A percentile compares a stretch with the other conserved stretches of the same genome.
phyloP scores from a whole-genome alignment of 2,888 invertebrate species.

The Cephus spinipes region DNA sequence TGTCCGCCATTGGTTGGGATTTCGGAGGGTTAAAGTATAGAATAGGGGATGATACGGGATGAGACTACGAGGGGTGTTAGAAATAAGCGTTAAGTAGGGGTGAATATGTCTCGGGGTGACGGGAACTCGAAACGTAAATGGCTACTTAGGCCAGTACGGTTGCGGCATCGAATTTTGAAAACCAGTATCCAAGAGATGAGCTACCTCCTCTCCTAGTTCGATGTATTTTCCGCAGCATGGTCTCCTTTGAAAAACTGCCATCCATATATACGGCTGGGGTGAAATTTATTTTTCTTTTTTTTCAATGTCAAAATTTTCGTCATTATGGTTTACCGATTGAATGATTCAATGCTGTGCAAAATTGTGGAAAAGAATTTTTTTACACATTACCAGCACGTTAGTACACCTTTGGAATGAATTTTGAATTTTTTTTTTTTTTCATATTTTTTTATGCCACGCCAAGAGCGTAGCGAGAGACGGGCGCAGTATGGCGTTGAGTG shows the following conservation, averaged over 20 bases:
- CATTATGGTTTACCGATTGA: neutral
- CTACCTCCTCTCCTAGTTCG: neutral
- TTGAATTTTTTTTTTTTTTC: neutral
- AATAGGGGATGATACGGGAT: constrained; percentile 62
- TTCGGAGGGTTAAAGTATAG: constrained; percentile 47
- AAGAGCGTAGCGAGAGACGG: constrained; percentile 1
- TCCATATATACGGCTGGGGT: neutral
- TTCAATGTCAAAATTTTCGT: neutral
- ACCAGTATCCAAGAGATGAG: neutral
- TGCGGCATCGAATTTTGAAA: neutral
- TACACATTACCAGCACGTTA: too few relatives aligned
- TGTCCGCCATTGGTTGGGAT: constrained; percentile 57
- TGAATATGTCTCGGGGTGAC: constrained; percentile 38
- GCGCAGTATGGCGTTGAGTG: constrained; percentile 37
- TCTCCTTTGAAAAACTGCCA: neutral
- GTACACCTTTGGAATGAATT: neutral
- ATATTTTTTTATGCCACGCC: neutral
- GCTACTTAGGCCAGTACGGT: constrained; percentile 19
- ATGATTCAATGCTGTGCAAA: neutral
- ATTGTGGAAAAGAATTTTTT: too few relatives aligned
- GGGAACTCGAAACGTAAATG: constrained; percentile 23
- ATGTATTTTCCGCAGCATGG: neutral
- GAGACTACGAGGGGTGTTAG: constrained; percentile 58
- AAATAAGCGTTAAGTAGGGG: constrained; percentile 63
- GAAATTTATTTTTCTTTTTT: neutral